A percentile compares a stretch with the other conserved stretches of the same genome.
Evolutionary conservation across 92 coral and sea anemone genomes (phyloP).

Genomic region (Actinostola sp.): DNA sequence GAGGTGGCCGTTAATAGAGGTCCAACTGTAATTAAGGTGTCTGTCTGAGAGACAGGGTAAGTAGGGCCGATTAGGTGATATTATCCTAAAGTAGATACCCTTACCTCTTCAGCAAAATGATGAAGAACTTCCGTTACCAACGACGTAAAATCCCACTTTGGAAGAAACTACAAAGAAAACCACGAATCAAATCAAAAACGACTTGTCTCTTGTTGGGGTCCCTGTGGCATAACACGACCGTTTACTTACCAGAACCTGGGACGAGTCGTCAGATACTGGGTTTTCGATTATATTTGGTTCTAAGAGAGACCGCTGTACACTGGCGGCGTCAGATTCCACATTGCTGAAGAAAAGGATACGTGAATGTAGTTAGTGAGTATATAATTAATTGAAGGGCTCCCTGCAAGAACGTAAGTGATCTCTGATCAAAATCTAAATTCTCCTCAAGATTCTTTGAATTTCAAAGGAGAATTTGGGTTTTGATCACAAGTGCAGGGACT

Average conservation of each 20-base stretch:
- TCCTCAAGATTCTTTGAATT: too few relatives aligned
- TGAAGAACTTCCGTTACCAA: slow-evolving; percentile 85
- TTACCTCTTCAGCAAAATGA: slow-evolving; percentile 91
- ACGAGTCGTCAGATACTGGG: slow-evolving; percentile 43
- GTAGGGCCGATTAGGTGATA: too few relatives aligned
- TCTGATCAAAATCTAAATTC: too few relatives aligned
- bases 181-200: neutral
- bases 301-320: slow-evolving; percentile 66
- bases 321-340: slow-evolving; percentile 77
- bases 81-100: neutral
- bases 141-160: slow-evolving; percentile 88
- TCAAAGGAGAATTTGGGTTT: too few relatives aligned
- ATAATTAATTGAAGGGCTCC: too few relatives aligned
- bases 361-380: too few relatives aligned
- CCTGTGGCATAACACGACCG: neutral
- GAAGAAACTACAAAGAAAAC: slow-evolving; percentile 64
- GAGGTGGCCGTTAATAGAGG: too few relatives aligned
- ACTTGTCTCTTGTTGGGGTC: neutral
- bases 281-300: slow-evolving; percentile 48
- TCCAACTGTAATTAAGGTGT: too few relatives aligned
- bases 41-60: too few relatives aligned
- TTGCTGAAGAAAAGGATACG: slow-evolving; percentile 37
- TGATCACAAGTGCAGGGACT: neutral
- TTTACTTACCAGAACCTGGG: slow-evolving; percentile 57
- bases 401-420: too few relatives aligned